phyloP scores from a whole-genome alignment of 2,888 invertebrate species.

The Xestoiulus laeticollis region DNA sequence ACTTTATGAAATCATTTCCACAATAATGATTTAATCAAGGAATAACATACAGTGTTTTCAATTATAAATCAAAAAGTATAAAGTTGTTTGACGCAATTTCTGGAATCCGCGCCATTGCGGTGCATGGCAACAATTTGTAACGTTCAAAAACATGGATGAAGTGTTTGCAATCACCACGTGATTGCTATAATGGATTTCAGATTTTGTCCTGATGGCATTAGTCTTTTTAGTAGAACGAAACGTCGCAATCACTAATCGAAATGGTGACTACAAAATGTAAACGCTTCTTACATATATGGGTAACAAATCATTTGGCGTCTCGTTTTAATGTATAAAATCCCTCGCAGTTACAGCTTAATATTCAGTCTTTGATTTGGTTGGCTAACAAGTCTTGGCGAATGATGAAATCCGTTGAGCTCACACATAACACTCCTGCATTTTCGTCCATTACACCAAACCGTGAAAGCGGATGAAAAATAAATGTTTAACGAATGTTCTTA shows the following conservation, averaged over 20 bases:
- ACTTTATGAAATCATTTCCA: neutral
- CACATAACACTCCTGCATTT: neutral
- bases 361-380: conserved; percentile 27
- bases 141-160: conserved; percentile 39
- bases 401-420: neutral
- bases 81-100: conserved; percentile 19
- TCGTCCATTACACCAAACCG: neutral
- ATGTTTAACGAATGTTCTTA: neutral
- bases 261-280: conserved; percentile 4
- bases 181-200: neutral
- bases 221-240: neutral
- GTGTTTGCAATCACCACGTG: neutral
- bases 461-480: neutral
- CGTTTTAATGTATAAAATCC: neutral
- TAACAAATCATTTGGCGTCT: neutral
- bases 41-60: conserved; percentile 41
- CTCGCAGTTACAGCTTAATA: neutral
- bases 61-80: conserved; percentile 42
- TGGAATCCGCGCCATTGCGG: conserved; percentile 4
- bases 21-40: conserved; percentile 30
- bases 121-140: neutral
- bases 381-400: neutral
- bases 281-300: neutral
- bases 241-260: neutral
- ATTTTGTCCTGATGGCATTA: neutral